phyloP scores from a whole-genome alignment of 2,113 vertebrate species.

The Aegithalos caudatus region DNA sequence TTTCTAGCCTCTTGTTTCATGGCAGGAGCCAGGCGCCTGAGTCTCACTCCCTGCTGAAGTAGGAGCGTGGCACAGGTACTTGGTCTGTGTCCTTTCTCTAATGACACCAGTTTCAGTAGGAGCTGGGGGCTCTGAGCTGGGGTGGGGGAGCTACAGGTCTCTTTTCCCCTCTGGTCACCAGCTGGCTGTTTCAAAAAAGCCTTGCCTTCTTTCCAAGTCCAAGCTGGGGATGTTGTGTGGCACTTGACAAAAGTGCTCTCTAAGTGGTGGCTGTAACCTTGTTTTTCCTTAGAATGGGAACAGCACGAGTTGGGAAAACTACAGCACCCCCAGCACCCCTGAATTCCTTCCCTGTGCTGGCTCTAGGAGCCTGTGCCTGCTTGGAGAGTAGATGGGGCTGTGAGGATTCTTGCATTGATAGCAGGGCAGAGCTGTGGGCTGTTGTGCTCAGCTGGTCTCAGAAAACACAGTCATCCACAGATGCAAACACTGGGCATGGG shows the following conservation, averaged over 20 bases:
- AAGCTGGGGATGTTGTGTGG: not conserved
- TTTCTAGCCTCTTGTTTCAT: slow-evolving; percentile 45
- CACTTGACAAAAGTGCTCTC: not conserved
- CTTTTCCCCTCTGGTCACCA: not conserved
- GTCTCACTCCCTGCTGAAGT: not conserved
- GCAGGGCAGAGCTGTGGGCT: not conserved
- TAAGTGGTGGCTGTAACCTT: not conserved
- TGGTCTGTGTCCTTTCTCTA: not conserved
- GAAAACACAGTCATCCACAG: not conserved
- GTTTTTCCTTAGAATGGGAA: not conserved
- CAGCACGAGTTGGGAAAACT: fast-evolving
- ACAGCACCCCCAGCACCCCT: fast-evolving
- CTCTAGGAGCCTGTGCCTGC: not conserved
- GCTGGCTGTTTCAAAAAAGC: fast-evolving
- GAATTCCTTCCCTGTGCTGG: not conserved
- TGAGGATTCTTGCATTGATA: not conserved
- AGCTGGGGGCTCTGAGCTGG: not conserved
- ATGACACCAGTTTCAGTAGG: not conserved
- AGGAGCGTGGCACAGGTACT: not conserved
- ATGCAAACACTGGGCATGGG: not conserved
- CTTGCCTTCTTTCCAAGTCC: not conserved
- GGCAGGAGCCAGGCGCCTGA: slow-evolving; percentile 17
- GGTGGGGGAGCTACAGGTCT: not conserved
- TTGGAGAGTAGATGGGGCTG: not conserved
- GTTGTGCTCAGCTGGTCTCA: not conserved